Base-by-base conservation (phyloP, 2,888 invertebrate genomes). In the Amiota mariae region DNA sequence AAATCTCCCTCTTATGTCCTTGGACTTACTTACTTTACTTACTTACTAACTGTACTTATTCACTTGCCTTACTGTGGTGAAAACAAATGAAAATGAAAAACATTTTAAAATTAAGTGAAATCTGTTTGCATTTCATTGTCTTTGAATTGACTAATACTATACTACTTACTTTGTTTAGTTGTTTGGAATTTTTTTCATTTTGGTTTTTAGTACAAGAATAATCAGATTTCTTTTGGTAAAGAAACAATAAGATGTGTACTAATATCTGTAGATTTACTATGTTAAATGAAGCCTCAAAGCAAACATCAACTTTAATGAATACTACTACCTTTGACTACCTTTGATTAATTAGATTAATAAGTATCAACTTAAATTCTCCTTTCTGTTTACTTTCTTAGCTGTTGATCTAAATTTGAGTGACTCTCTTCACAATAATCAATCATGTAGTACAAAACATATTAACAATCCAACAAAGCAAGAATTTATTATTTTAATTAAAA, bases 1-100 rank as follows among this genome's bases (percentile, higher is more conserved):
- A 79, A 82, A 83, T 83, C 83, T 36, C 77, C 76, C 75, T 77
- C 80, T 75, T 75, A 73, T 81, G 76, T 82, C 75, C 74, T 75
- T 78, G 67, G 61, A 51, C 74, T 76, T 80, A 73, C 72, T 67
- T 36, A 36, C 36, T 36, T 36, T 6, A 36, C 36, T 36, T 36
- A 36, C 36, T 36, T 36, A 6, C 36, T 36, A 68, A 51, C 24
- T 24, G 1, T 24, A 24, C 36, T 36, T 70, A 51, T 61, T 70
- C 48, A 56, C 56, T 61, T 6, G 36, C 36, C 36, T 36, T 36
- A 36, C 8, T 36, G 36, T 36, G 36, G 36, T 36, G 36, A 36
- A 36, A 36, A 64, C 20, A 20, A 36, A 24, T 67, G 72, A 61
- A 20, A 36, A 24, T 67, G 72, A 61, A 63, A 71, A 79, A 73